Conservation (phyloP, 2,888 invertebrate genomes). For the Cosmorhoe ocellata region DNA sequence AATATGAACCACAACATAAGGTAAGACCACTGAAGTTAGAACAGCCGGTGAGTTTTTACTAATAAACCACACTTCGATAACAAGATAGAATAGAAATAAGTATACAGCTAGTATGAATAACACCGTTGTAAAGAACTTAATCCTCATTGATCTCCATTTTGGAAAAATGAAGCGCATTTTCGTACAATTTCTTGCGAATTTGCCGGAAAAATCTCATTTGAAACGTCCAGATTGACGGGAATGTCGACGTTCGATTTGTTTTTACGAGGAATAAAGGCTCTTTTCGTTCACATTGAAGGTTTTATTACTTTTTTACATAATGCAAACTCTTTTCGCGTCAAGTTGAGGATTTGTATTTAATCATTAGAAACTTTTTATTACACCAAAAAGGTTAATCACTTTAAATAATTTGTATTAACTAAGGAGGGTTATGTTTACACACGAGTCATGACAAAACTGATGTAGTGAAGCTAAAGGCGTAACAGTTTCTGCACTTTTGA, state of each 20-base stretch:
- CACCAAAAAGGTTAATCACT: too few relatives aligned
- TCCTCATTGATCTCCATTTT: slow-evolving; percentile 9
- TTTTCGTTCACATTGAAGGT: slow-evolving; percentile 6
- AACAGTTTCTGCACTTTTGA: slow-evolving; percentile 14
- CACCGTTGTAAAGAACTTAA: slow-evolving; percentile 6
- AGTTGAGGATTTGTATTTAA: not conserved
- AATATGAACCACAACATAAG: slow-evolving; percentile 88
- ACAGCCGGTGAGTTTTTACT: not conserved
- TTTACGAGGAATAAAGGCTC: not conserved
- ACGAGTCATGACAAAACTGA: slow-evolving; percentile 2
- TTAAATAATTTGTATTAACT: too few relatives aligned
- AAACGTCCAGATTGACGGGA: slow-evolving; percentile 6
- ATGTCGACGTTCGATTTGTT: slow-evolving; percentile 1
- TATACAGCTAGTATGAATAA: slow-evolving; percentile 12
- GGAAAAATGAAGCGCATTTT: slow-evolving; percentile 15
- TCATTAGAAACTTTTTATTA: not conserved
- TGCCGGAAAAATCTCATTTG: not conserved
- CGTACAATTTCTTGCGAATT: not conserved
- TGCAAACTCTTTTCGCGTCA: not conserved
- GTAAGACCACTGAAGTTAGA: slow-evolving; percentile 35
- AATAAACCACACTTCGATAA: slow-evolving; percentile 13
- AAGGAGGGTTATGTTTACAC: not conserved
- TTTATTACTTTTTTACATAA: not conserved
- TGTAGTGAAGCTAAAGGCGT: not conserved
- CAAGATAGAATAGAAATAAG: slow-evolving; percentile 19